Percentiles rank a stretch among this genome's conserved stretches.
phyloP scores from a whole-genome alignment of 1,140 invertebrate genomes.

The Hyphantria cunea region DNA sequence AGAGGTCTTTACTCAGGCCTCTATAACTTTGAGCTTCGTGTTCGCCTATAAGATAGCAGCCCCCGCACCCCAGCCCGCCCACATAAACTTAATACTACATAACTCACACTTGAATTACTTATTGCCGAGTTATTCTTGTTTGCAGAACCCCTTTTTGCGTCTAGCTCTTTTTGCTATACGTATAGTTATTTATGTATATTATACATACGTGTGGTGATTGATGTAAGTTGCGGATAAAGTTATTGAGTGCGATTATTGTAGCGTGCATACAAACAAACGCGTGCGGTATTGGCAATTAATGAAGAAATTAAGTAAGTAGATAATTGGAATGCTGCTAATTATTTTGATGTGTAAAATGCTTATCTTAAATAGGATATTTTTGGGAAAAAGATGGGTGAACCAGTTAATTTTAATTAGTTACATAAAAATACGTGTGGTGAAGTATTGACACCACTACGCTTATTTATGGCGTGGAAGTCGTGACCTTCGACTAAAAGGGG shows the following conservation, averaged over 20 bases:
- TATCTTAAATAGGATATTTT: no score
- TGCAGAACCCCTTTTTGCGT: conserved; percentile 56
- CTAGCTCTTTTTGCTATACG: conserved; percentile 27
- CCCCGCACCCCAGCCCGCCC: conserved; percentile 41
- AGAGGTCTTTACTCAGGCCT: conserved; percentile 26
- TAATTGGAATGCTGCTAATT: no score
- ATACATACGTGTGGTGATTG: background rate
- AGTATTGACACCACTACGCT: no score
- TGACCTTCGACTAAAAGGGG: no score
- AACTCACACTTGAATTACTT: conserved; percentile 73
- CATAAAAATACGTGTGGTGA: no score
- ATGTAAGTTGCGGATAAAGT: conserved; percentile 13
- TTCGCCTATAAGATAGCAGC: conserved; percentile 44
- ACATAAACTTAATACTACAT: conserved; percentile 72
- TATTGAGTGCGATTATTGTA: conserved; percentile 19
- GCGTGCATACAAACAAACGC: background rate
- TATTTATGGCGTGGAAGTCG: no score
- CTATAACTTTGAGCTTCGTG: conserved; percentile 37
- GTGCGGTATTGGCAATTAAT: background rate
- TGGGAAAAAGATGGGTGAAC: no score
- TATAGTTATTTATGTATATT: background rate
- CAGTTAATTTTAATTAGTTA: no score
- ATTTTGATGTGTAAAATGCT: no score
- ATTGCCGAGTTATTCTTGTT: conserved; percentile 66
- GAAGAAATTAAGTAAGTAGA: no score